Evolutionary conservation across 2,113 vertebrate species (phyloP).

Genomic region (Clarias gariepinus): DNA sequence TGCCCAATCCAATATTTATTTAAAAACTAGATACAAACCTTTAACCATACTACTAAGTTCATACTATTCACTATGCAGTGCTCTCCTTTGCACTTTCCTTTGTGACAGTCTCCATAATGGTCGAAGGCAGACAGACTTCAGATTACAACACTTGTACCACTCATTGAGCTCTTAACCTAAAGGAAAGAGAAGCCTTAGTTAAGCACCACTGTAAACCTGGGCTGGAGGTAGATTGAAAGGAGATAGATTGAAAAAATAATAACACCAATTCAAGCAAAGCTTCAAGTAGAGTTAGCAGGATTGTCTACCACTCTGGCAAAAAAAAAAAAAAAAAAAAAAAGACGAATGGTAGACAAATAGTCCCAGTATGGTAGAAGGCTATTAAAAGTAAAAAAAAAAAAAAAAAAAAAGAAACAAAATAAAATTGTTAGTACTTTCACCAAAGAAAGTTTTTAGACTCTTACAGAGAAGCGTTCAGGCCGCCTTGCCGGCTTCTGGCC

Average conservation of each 20-base stretch:
- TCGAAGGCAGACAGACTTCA: conserved; percentile 52
- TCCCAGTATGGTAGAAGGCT: not conserved
- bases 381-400: not conserved
- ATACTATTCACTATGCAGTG: not conserved
- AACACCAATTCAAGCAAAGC: not conserved
- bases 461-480: conserved; percentile 68
- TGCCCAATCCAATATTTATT: not conserved
- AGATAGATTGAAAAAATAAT: not conserved
- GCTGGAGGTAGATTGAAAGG: not conserved
- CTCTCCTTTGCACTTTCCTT: conserved; percentile 3
- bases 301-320: not conserved
- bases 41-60: not conserved
- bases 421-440: not conserved
- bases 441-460: conserved; percentile 59
- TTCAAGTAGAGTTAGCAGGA: not conserved
- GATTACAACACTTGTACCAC: conserved; percentile 87
- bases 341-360: not conserved
- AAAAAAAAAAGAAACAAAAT: too few relatives aligned
- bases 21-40: not conserved
- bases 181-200: conserved; percentile 56
- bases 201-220: not conserved
- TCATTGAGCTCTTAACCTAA: conserved; percentile 86
- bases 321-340: not conserved
- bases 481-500: conserved; percentile 67
- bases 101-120: not conserved